These are phyloP conservation scores for Strigamia transsilvanica DNA, from an alignment of 2,888 invertebrate genomes.

Conservation along the genomic window DNA sequence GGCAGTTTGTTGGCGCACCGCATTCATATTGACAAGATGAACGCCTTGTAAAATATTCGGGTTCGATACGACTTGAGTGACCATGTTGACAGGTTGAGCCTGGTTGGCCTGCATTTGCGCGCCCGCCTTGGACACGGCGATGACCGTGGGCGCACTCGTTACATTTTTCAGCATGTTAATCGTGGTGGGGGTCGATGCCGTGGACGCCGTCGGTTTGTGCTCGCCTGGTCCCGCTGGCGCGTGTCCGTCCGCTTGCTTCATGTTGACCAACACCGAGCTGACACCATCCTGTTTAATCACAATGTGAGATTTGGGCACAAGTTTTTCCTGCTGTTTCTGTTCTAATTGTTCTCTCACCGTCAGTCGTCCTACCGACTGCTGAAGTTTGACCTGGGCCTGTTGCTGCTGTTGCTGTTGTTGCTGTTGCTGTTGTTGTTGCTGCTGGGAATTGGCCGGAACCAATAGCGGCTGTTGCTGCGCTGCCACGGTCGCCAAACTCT, in stretches of 20 bases:
- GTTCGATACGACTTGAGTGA: slow-evolving; percentile 58
- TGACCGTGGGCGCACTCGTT: slow-evolving; percentile 40
- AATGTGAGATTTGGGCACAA: slow-evolving; percentile 53
- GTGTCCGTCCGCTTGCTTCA: slow-evolving; percentile 52
- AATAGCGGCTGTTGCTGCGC: slow-evolving; percentile 61
- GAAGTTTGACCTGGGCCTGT: neutral
- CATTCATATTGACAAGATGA: slow-evolving; percentile 79
- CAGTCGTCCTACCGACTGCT: slow-evolving; percentile 40
- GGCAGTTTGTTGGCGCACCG: slow-evolving; percentile 71
- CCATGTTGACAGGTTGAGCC: slow-evolving; percentile 56
- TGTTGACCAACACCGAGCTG: slow-evolving; percentile 49
- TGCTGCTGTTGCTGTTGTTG: neutral
- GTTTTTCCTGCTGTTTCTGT: slow-evolving; percentile 54
- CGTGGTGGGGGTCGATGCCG: neutral
- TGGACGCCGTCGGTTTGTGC: neutral
- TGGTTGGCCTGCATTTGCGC: slow-evolving; percentile 46
- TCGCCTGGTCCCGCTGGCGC: slow-evolving; percentile 50
- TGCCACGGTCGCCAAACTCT: slow-evolving; percentile 61
- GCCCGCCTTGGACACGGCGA: slow-evolving; percentile 46
- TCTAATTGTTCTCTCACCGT: slow-evolving; percentile 53
- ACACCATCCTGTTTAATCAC: slow-evolving; percentile 53
- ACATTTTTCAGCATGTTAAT: slow-evolving; percentile 50
- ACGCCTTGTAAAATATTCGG: slow-evolving; percentile 62
- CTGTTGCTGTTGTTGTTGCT: neutral
- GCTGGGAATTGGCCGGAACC: slow-evolving; percentile 57